Percentiles rank a stretch among this genome's conserved stretches.
Conservation (phyloP, 2,888 invertebrate species). For the Xestoiulus laeticollis region DNA sequence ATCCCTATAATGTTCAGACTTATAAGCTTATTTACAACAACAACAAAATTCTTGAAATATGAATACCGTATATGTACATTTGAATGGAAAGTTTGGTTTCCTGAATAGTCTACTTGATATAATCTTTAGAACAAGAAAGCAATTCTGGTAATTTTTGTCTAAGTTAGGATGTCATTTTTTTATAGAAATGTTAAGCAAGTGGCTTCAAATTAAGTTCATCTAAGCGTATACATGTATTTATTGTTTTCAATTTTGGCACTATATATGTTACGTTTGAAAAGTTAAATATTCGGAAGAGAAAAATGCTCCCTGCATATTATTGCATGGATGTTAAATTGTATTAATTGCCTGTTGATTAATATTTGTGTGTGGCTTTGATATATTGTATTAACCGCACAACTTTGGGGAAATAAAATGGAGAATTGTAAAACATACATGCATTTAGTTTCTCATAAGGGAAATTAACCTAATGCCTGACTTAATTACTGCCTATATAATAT, state of each 20-base stretch:
- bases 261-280: background rate
- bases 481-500: background rate
- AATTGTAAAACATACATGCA: background rate
- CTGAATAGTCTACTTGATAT: no score
- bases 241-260: background rate
- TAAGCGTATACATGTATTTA: no score
- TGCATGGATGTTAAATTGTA: background rate
- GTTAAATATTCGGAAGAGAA: background rate
- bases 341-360: background rate
- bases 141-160: no score
- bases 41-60: no score
- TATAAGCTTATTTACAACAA: no score
- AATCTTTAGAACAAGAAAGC: no score
- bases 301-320: background rate
- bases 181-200: no score
- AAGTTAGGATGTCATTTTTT: no score
- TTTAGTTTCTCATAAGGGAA: background rate
- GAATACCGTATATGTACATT: no score
- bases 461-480: background rate
- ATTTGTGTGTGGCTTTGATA: background rate
- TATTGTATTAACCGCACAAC: background rate
- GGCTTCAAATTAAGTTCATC: no score
- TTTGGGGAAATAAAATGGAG: background rate
- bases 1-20: no score
- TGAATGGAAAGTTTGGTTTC: no score